phyloP scores from a whole-genome alignment of 1,140 invertebrate genomes.

The Sarcophaga bullata region DNA sequence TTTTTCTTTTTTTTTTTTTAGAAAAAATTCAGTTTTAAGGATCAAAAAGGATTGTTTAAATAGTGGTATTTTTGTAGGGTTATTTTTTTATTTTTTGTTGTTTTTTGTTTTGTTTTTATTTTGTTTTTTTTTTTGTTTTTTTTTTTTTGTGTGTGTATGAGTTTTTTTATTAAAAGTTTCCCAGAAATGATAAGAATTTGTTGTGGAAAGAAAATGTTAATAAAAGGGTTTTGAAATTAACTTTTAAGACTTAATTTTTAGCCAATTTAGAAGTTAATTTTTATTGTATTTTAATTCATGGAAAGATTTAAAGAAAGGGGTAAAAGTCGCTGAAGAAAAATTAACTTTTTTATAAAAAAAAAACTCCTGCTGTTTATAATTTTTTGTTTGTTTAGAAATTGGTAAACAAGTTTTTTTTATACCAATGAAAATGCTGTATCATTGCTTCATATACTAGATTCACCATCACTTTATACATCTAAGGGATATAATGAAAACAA shows the following conservation, averaged over 20 bases:
- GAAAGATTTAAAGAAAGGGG: conserved; percentile 5
- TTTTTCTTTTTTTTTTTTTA: no score
- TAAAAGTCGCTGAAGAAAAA: not conserved
- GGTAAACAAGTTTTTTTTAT: no score
- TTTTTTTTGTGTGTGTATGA: not conserved
- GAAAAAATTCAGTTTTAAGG: conserved; percentile 30
- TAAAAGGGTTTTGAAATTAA: no score
- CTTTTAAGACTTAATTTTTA: no score
- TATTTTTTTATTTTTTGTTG: not conserved
- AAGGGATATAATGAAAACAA: no score
- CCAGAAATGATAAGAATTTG: not conserved
- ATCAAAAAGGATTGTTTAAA: not conserved
- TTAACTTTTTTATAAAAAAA: no score
- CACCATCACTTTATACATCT: no score
- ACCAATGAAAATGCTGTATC: no score
- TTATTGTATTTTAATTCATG: not conserved
- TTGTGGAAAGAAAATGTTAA: not conserved
- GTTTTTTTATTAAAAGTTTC: not conserved
- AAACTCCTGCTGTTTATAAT: no score
- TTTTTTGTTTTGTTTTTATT: not conserved
- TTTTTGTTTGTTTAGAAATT: no score
- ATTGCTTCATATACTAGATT: no score
- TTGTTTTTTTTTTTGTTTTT: not conserved
- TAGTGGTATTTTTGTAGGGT: not conserved
- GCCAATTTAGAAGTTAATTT: no score